These are phyloP conservation scores for Apoda limacodes DNA, from an alignment of 2,888 invertebrate genomes.

Conservation along the genomic window DNA sequence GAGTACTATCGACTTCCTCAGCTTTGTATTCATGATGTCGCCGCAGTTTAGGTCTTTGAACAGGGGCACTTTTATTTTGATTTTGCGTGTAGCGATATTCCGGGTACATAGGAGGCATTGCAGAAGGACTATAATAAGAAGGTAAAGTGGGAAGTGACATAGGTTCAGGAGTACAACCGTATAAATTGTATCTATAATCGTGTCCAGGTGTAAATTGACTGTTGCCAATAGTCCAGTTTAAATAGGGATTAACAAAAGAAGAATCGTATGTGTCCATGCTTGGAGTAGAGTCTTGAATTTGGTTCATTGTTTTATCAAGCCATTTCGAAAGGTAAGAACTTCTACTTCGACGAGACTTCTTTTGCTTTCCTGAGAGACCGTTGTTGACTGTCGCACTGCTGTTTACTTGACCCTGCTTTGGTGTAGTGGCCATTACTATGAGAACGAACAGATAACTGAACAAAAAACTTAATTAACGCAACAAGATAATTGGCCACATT, in stretches of 20 bases:
- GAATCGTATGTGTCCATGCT: constrained; percentile 50
- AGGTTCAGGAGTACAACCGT: constrained; percentile 70
- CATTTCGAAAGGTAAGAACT: constrained; percentile 60
- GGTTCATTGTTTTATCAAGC: constrained; percentile 61
- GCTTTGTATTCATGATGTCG: constrained; percentile 39
- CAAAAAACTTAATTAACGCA: too few species aligned
- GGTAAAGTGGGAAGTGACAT: constrained; percentile 74
- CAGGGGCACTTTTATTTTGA: constrained; percentile 44
- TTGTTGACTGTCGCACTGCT: constrained; percentile 44
- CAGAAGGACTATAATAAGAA: constrained; percentile 54
- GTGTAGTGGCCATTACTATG: constrained; percentile 63
- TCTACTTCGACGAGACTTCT: constrained; percentile 54
- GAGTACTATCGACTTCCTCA: constrained; percentile 39
- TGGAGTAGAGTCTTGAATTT: constrained; percentile 48
- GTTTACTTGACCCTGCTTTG: constrained; percentile 58
- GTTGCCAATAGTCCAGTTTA: constrained; percentile 40
- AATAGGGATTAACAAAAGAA: constrained; percentile 33
- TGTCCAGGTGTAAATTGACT: constrained; percentile 51
- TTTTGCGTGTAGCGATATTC: constrained; percentile 46
- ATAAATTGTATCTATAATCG: constrained; percentile 62
- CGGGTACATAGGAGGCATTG: constrained; percentile 35
- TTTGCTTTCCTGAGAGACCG: constrained; percentile 59
- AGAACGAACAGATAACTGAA: too few species aligned
- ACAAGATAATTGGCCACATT: too few species aligned
- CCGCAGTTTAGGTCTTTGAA: constrained; percentile 41